These are phyloP conservation scores for Drosophila antonietae DNA, from an alignment of 2,888 invertebrate species.

Conservation along the genomic window DNA sequence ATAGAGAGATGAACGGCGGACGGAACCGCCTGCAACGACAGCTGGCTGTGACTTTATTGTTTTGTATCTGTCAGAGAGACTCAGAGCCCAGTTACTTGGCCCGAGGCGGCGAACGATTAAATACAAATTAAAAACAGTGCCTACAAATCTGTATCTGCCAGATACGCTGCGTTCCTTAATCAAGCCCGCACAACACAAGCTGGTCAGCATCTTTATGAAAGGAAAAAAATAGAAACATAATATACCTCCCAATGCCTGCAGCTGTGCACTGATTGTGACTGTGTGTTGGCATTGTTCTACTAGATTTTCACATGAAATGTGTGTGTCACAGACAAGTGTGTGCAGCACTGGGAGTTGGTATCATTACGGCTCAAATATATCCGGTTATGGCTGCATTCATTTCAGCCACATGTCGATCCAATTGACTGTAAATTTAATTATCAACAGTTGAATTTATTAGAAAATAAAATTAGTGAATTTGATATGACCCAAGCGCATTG, in stretches of 20 bases:
- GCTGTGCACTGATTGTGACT: slow-evolving; percentile 4
- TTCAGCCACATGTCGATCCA: not conserved
- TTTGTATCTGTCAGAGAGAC: slow-evolving; percentile 41
- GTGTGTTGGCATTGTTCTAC: not conserved
- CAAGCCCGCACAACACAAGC: slow-evolving; percentile 4
- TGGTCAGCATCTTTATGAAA: slow-evolving; percentile 3
- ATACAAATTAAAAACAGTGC: slow-evolving; percentile 47
- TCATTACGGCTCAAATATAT: slow-evolving; percentile 1
- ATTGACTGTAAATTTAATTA: not conserved
- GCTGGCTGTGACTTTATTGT: slow-evolving; percentile 52
- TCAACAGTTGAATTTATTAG: not conserved
- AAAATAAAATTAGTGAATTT: not conserved
- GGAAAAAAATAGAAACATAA: not conserved
- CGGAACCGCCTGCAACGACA: slow-evolving; percentile 30
- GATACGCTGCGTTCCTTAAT: slow-evolving; percentile 1
- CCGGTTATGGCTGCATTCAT: not conserved
- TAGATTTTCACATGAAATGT: not conserved
- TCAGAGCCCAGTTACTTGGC: slow-evolving; percentile 6
- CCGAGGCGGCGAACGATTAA: slow-evolving; percentile 35
- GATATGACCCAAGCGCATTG: not conserved
- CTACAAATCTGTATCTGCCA: slow-evolving; percentile 22
- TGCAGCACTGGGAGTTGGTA: not conserved
- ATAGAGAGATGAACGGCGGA: slow-evolving; percentile 20
- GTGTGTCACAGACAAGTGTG: not conserved
- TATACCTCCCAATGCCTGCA: slow-evolving; percentile 29